Base-by-base conservation (phyloP, 2,797 vertebrate genomes). In the Argentina silus region DNA sequence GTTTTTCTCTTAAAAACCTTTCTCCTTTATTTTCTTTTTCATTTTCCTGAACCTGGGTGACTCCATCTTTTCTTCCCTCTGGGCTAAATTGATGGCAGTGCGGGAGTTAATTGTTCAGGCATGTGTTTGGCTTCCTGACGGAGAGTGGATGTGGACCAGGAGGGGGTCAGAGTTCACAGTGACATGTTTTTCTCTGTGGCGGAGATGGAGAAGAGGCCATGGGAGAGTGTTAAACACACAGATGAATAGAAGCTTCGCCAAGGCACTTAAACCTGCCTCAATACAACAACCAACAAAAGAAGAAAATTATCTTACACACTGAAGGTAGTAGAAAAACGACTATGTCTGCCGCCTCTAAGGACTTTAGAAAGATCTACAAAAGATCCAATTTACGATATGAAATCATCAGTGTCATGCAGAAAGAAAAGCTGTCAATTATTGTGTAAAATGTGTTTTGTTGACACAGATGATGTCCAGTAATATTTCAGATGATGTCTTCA, bases 91-190 rank as follows among this genome's bases (percentile, higher is more conserved):
- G 92, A 92, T 90, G 88, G 88, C 87, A 79, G 89, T 83, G 90
- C 88, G 87, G 85, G 85, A 91, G 92, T 92, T 93, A 93, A 92
- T 93, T 91, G 92, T 93, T 91, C 82, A 90, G 89, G 89, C 88
- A 88, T 93, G 90, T 93, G 89, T 88, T 86, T 84, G 88, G 90
- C 90, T 90, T 90, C 89, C 90, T 91, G 91, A 75, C 75, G 88
- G 87, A 89, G 90, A 92, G 90, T 92, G 86, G 89, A 87, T 92
- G 86, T 67, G 83, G 88, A 88, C 89, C 86, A 84, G 85, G 78
- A 44, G 75, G 82, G 82, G 91, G 88, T 93, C 91, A 89, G 67
- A 84, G 88, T 88, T 91, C 86, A 89, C 81, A 83, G 88, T 82
- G 91, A 91, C 87, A 85, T 89, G 83, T 85, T 91, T 92, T 89